Evolutionary conservation across 2,113 vertebrate genomes (phyloP), one percentile per base, ranked within the genome.

Genomic region (Osmerus eperlanus): DNA sequence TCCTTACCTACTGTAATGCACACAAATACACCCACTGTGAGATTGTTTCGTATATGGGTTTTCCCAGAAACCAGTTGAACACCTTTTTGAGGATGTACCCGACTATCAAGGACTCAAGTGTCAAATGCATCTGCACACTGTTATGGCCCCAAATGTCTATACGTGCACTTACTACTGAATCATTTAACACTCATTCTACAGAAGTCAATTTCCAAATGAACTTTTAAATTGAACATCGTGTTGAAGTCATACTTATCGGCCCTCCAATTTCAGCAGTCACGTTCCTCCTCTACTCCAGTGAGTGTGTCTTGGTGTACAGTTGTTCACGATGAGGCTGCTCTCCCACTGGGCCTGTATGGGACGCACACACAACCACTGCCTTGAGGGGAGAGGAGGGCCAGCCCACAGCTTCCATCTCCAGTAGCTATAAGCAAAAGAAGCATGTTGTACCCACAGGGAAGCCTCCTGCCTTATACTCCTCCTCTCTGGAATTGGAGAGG

Each of bases 381-480:
- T 78, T 60, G 65, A 79, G 81, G 78, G 71, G 69, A 73, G 76
- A 73, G 68, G 32, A 72, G 72, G 75, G 70, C 77, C 72, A 77
- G 73, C 82, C 81, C 80, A 80, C 77, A 76, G 78, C 66, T 21
- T 75, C 83, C 76, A 81, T 85, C 89, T 89, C 84, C 81, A 84
- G 79, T 81, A 86, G 83, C 85, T 85, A 56, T 76, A 77, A 76
- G 81, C 85, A 90, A 91, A 85, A 87, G 86, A 78, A 83, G 83
- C 79, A 63, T 74, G 79, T 68, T 47, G 71, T 32, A 68, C 80
- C 75, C 81, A 78, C 70, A 70, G 84, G 79, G 85, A 84, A 68
- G 81, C 71, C 80, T 76, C 79, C 65, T 83, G 63, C 65, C 78
- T 78, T 41, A 51, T 3, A 5, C n/a, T 68, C 68, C 68, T 71